Base-by-base conservation (phyloP, 2,888 invertebrate species). In the Polydrusus cervinus region DNA sequence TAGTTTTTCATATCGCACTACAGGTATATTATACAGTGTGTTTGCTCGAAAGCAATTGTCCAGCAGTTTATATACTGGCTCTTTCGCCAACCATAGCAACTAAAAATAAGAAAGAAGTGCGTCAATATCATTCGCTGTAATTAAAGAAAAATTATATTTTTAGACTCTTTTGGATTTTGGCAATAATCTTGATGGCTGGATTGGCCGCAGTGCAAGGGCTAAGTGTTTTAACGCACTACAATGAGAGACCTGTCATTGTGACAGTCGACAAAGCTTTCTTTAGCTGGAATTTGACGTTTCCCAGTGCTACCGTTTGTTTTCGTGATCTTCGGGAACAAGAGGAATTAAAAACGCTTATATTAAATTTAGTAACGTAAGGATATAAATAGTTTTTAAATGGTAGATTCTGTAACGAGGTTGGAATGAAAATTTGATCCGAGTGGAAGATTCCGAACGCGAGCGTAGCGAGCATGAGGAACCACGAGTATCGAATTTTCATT, bases 291-390 rank as follows among this genome's bases (percentile, higher is more conserved):
- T 76, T 84, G 2, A 64, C 79, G 0, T 85, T 84, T 73, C 87
- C 87, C 3, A 75, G 85, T 0, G 13, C 84, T 9, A 83, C 86
- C 7, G 34, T 87, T 13, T 87, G 88, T 30, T 74, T 80, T 9
- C 75, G 75, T 38, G 30, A 53, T 6, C 67, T 80, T 53, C 45
- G 53, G 40, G 3, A 8, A 0, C 18, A 55, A 51, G 51, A n/a
- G 1, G 51, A 69, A 45, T 47, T 69, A 34, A 64, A 55, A 13
- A 20, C 3, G 16, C 13, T 55, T 38, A 13, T 73, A 11, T 13
- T 60, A 25, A 55, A 61, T n/a, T 43, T 73, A 25, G 51, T 53
- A 9, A 9, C 14, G 73, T 73, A 68, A 51, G 73, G 25, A 47
- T 38, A 25, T 8, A 25, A 49, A 47, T 25, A 3, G 1, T 25